Conservation (phyloP, 2,888 invertebrate genomes). For the Nipponacmea schrenckii region DNA sequence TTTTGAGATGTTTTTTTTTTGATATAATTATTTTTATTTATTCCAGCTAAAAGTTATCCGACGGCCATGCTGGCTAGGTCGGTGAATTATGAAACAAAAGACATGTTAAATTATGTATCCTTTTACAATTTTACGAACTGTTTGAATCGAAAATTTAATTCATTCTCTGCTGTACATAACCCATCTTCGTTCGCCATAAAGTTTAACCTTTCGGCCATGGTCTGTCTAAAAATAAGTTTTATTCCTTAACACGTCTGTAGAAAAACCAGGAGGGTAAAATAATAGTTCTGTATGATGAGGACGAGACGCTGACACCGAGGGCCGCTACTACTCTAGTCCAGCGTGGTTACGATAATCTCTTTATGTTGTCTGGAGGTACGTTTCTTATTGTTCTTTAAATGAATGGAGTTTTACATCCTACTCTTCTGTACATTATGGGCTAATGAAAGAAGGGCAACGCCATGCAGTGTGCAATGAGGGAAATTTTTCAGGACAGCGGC, state of each 20-base stretch:
- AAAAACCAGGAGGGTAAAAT: conserved; percentile 69
- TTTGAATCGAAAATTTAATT: too few species aligned
- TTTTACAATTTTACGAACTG: conserved; percentile 31
- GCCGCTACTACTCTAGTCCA: conserved; percentile 69
- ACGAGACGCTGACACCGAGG: conserved; percentile 66
- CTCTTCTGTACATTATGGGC: too few species aligned
- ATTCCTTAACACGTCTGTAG: conserved; percentile 36
- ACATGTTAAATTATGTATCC: conserved; percentile 68
- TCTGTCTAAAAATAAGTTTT: too few species aligned
- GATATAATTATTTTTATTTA: neutral
- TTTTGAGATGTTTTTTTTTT: too few species aligned
- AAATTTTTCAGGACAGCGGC: too few species aligned
- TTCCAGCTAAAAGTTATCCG: conserved; percentile 68
- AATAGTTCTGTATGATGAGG: conserved; percentile 70
- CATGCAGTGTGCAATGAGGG: too few species aligned
- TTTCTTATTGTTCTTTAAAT: neutral
- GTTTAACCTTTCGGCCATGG: too few species aligned
- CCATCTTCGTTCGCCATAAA: too few species aligned
- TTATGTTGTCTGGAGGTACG: conserved; percentile 70
- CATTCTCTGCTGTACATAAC: too few species aligned
- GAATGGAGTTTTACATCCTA: too few species aligned
- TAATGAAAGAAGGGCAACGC: too few species aligned
- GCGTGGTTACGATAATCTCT: conserved; percentile 70
- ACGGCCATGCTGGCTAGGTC: conserved; percentile 66
- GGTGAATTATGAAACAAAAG: conserved; percentile 68